phyloP scores from a whole-genome alignment of 2,888 invertebrate species.

The Syrphus vitripennis region DNA sequence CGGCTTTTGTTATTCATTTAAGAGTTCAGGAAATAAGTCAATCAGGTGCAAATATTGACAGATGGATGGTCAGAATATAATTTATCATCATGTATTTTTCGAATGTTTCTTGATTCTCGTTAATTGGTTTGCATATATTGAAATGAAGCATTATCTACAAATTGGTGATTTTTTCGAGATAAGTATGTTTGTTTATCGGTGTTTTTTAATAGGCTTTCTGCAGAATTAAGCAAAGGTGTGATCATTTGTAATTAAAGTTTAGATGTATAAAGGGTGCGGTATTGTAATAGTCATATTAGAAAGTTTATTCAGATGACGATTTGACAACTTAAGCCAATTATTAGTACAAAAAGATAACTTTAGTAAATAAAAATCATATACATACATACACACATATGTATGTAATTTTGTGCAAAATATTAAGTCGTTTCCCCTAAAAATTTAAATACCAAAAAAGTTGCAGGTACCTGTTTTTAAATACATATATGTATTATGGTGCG shows the following conservation, averaged over 20 bases:
- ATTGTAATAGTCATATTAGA: background rate
- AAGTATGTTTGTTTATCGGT: background rate
- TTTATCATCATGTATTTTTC: constrained; percentile 51
- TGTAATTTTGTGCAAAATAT: too few relatives aligned
- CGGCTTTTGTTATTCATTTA: constrained; percentile 41
- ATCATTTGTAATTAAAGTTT: background rate
- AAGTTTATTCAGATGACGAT: too few relatives aligned
- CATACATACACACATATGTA: too few relatives aligned
- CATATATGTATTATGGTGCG: too few relatives aligned
- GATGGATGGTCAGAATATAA: constrained; percentile 60
- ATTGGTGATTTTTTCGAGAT: constrained; percentile 41
- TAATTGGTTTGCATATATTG: constrained; percentile 65
- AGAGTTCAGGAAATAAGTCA: constrained; percentile 53
- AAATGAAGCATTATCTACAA: constrained; percentile 52
- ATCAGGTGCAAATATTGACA: constrained; percentile 63
- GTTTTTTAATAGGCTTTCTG: background rate
- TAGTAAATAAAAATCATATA: too few relatives aligned
- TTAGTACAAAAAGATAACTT: too few relatives aligned
- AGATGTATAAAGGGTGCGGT: background rate
- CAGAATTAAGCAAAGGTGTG: background rate
- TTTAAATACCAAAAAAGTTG: too few relatives aligned
- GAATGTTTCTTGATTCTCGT: constrained; percentile 62
- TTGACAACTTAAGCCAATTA: too few relatives aligned
- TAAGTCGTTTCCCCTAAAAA: too few relatives aligned
- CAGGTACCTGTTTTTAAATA: too few relatives aligned